Base-by-base conservation (phyloP, 1,140 invertebrate genomes). In the Babylonia areolata region DNA sequence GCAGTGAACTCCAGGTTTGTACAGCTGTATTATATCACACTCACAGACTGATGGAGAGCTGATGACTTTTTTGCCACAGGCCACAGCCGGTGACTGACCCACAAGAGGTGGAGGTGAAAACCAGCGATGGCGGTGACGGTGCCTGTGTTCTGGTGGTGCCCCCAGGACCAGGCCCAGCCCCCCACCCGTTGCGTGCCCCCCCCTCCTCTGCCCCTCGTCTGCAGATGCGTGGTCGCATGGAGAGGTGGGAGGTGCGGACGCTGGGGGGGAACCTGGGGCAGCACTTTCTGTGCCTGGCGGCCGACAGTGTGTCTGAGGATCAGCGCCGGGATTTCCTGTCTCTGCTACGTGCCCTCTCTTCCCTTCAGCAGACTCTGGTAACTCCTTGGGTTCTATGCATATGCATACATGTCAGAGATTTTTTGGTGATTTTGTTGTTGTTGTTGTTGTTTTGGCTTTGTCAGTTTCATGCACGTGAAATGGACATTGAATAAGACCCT, bases 281-380 rank as follows among this genome's bases (percentile, higher is more conserved):
- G 17, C 64, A 73, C n/a, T 73, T 46, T 73, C 6, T 84, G 28
- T 84, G 82, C 33, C n/a, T 37, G 35, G 37, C 20, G 31, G 42
- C 28, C 3, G 42, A n/a, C 9, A 54, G 37, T 80, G 40, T 11
- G 5, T 31, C 78, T 20, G 2, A 17, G 15, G 78, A 51, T 31
- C 40, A 80, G 33, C 64, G 46, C 37, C 2, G 42, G 39, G 64
- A 23, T 20, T 84, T 84, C 69, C 31, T n/a, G 3, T 40, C 39
- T 33, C 82, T 84, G 3, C 28, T 84, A 15, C 28, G 33, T 17
- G 39, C 82, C 12, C 39, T 84, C 46, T 39, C 73, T n/a, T 39
- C 5, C 15, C 64, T 28, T 0, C 58, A 84, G 37, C 82, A 84
- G 64, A 31, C 35, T n/a, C 39, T 84, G 82, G 82, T 84, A 23